phyloP scores from a whole-genome alignment of 2,113 vertebrate species.

The Stegastes partitus region DNA sequence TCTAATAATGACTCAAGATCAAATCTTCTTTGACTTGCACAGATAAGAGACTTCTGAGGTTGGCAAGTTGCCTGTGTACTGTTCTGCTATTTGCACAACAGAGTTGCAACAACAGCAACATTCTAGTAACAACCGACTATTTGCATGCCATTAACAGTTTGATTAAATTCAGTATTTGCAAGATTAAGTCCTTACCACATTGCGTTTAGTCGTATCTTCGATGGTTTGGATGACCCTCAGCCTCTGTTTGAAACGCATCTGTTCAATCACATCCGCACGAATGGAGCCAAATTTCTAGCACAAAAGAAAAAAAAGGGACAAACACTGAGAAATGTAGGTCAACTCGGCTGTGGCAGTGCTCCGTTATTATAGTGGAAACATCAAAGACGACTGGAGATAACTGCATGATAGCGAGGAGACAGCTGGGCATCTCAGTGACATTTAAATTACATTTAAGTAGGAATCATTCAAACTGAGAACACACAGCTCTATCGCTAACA shows the following conservation, averaged over 20 bases:
- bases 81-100: neutral
- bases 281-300: constrained; percentile 96
- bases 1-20: neutral
- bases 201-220: constrained; percentile 97
- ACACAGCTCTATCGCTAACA: neutral
- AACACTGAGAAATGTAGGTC: neutral
- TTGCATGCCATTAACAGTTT: neutral
- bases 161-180: neutral
- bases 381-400: neutral
- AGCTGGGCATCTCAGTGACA: neutral
- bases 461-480: constrained; percentile 1
- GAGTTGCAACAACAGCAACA: neutral
- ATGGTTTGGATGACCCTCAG: constrained; percentile 97
- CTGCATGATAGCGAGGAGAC: neutral
- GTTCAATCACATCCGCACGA: constrained; percentile 95
- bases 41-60: neutral
- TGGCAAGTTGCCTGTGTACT: neutral
- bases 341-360: neutral
- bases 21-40: constrained; percentile 2
- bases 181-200: constrained; percentile 88
- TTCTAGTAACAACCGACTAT: neutral
- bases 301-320: constrained; percentile 6
- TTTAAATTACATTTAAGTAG: neutral
- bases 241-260: constrained; percentile 99
- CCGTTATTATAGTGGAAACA: neutral